Evolutionary conservation across 2,888 invertebrate species (phyloP).

Genomic region (Pseudoips prasinana): DNA sequence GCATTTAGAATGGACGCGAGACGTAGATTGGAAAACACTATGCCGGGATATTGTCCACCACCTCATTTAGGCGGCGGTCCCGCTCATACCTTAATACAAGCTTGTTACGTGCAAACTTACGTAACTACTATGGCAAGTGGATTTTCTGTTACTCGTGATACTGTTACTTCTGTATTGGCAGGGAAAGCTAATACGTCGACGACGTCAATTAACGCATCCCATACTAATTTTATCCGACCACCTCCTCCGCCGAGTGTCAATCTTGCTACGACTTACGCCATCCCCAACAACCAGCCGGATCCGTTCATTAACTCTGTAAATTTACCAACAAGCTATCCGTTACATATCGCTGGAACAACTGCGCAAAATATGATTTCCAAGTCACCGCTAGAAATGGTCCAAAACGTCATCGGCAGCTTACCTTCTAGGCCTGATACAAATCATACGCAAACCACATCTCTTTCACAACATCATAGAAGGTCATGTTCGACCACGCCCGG

Average conservation of each 20-base stretch:
- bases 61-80: constrained; percentile 74
- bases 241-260: constrained; percentile 69
- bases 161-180: constrained; percentile 90
- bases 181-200: constrained; percentile 89
- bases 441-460: constrained; percentile 66
- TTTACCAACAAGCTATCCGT: constrained; percentile 68
- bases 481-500: constrained; percentile 72
- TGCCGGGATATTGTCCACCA: constrained; percentile 76
- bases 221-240: constrained; percentile 66
- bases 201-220: constrained; percentile 86
- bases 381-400: constrained; percentile 89
- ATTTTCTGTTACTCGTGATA: constrained; percentile 89
- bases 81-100: constrained; percentile 65
- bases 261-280: constrained; percentile 68
- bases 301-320: constrained; percentile 75
- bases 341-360: constrained; percentile 73
- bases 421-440: constrained; percentile 69
- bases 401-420: constrained; percentile 87
- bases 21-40: constrained; percentile 59
- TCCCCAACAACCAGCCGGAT: constrained; percentile 73
- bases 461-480: constrained; percentile 49
- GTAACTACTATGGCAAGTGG: constrained; percentile 85
- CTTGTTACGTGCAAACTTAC: constrained; percentile 70
- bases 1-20: constrained; percentile 51
- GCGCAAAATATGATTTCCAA: constrained; percentile 78